These are phyloP conservation scores for Carassius auratus DNA, from an alignment of 2,113 vertebrate species.

Conservation along the genomic window DNA sequence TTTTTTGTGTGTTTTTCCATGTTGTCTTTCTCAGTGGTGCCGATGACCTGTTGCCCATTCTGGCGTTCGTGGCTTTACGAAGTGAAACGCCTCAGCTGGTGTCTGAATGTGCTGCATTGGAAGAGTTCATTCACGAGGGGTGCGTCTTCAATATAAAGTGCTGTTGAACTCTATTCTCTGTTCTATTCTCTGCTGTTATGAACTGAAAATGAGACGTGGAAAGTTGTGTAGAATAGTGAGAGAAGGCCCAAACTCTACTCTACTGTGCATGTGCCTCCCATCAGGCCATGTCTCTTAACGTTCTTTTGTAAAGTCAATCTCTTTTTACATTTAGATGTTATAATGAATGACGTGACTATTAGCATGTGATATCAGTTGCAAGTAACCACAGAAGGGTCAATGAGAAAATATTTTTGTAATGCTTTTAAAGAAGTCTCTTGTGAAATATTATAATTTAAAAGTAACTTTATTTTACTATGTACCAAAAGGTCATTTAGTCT, in stretches of 20 bases:
- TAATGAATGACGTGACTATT: not conserved
- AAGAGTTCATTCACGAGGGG: constrained; percentile 97
- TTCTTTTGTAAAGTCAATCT: not conserved
- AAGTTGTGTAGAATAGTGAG: not conserved
- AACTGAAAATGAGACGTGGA: not conserved
- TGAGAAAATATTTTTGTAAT: not conserved
- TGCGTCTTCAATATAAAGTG: constrained; percentile 65
- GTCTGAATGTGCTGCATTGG: constrained; percentile 89
- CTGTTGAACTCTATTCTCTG: not conserved
- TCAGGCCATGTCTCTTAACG: not conserved
- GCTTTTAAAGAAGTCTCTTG: not conserved
- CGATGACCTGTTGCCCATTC: constrained; percentile 91
- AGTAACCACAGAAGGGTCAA: not conserved
- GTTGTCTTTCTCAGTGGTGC: constrained; percentile 80
- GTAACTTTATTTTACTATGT: no score
- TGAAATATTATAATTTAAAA: no score
- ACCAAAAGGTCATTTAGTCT: no score
- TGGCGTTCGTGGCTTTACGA: constrained; percentile 89
- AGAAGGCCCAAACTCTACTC: not conserved
- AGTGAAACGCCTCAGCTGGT: constrained; percentile 87
- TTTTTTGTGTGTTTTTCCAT: not conserved
- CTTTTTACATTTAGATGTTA: not conserved
- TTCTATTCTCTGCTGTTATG: not conserved
- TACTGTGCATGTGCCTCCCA: not conserved
- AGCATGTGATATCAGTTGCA: not conserved